Conservation (phyloP, 30 jellyfish, hydroid and myxozoan species). For the Phacellophora camtschatica region DNA sequence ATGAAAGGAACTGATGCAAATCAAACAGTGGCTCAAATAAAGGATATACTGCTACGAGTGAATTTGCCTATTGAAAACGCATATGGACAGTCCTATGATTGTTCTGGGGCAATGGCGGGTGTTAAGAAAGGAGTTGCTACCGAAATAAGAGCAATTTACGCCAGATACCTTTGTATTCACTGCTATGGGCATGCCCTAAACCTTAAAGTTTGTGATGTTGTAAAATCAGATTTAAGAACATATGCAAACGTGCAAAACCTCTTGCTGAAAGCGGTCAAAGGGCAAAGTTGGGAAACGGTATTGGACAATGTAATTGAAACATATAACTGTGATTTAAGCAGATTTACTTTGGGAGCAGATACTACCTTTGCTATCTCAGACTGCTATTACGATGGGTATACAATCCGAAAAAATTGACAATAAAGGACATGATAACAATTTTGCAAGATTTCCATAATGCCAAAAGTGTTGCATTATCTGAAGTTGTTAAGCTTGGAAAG, state of each 20-base stretch:
- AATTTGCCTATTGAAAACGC: no score
- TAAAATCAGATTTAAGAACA: not conserved
- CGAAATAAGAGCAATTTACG: no score
- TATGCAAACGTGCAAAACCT: not conserved
- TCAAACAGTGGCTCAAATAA: no score
- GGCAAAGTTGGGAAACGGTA: not conserved
- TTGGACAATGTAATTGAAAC: not conserved
- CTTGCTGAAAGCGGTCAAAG: constrained; percentile 3
- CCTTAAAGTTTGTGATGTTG: no score
- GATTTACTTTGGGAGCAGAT: not conserved
- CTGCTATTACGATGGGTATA: not conserved
- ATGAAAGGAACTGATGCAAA: no score
- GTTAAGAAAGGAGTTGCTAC: no score
- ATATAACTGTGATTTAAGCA: not conserved
- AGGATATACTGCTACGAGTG: no score
- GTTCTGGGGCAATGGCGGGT: no score
- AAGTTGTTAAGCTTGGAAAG: constrained; percentile 9
- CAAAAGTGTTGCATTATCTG: constrained; percentile 24
- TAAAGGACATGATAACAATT: constrained; percentile 7
- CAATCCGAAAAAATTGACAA: not conserved
- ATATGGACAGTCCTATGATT: no score
- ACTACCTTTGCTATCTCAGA: not conserved
- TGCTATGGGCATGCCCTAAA: no score
- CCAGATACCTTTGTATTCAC: no score
- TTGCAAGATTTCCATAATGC: constrained; percentile 6